A percentile compares a stretch with the other conserved stretches of the same genome.
Evolutionary conservation across 1,140 invertebrate species (phyloP).

Genomic region (Apocrypta bakeri): DNA sequence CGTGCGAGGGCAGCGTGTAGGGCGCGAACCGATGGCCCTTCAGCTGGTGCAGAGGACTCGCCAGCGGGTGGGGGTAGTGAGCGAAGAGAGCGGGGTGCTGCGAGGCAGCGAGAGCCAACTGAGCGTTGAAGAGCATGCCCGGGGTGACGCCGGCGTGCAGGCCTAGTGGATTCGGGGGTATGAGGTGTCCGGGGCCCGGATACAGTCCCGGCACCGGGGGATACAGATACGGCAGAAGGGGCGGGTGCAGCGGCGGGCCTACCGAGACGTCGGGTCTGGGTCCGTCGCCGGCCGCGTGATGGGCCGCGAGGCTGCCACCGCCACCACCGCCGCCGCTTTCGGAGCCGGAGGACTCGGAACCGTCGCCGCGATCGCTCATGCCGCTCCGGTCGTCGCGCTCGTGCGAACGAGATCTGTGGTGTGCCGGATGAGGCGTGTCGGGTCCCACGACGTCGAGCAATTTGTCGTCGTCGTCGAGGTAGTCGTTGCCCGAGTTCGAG

Average conservation of each 20-base stretch:
- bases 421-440: constrained; percentile 81
- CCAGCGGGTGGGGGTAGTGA: constrained; percentile 78
- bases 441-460: constrained; percentile 92
- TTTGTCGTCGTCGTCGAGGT: constrained; percentile 86
- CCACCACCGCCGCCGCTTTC: constrained; percentile 69
- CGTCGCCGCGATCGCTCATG: constrained; percentile 70
- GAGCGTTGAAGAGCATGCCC: constrained; percentile 87
- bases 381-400: constrained; percentile 70
- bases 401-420: constrained; percentile 70
- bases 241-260: constrained; percentile 90
- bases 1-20: constrained; percentile 84
- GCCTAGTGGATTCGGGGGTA: constrained; percentile 79
- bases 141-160: constrained; percentile 80
- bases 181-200: constrained; percentile 80
- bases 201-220: constrained; percentile 86
- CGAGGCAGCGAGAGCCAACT: constrained; percentile 84
- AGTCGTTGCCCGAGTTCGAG: constrained; percentile 75
- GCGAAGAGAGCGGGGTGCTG: constrained; percentile 85
- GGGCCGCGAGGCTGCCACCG: constrained; percentile 72
- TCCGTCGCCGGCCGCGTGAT: constrained; percentile 75
- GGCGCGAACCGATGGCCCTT: constrained; percentile 87
- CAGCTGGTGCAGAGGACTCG: constrained; percentile 74
- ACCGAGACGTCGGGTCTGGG: constrained; percentile 90
- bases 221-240: constrained; percentile 90
- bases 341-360: constrained; percentile 73